Conservation (phyloP, 2,113 vertebrate genomes). For the Hippolais icterina region DNA sequence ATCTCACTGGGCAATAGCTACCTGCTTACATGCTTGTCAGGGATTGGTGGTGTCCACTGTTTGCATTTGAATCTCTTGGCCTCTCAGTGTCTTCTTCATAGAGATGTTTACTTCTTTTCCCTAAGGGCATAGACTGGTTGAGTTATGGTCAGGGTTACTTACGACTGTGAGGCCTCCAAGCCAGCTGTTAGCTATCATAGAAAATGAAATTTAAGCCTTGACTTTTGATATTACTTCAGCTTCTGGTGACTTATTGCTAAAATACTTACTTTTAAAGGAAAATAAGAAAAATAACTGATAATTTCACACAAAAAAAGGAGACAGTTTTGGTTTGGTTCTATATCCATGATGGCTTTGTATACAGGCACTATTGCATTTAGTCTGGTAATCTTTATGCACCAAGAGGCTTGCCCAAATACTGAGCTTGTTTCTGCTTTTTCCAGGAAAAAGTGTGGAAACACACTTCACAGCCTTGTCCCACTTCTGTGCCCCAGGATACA, state of each 20-base stretch:
- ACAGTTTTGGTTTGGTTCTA: background rate
- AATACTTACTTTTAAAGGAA: background rate
- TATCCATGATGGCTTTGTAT: background rate
- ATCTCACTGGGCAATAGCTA: too few relatives aligned
- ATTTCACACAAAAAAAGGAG: background rate
- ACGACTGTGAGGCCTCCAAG: too few relatives aligned
- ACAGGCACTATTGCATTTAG: rapidly evolving
- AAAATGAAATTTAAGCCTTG: background rate
- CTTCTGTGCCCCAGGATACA: background rate
- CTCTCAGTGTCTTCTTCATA: too few relatives aligned
- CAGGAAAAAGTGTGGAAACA: background rate
- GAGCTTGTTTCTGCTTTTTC: background rate
- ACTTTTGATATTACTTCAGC: background rate
- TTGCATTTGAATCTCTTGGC: too few relatives aligned
- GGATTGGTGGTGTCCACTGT: too few relatives aligned
- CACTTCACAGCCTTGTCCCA: background rate
- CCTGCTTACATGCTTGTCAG: too few relatives aligned
- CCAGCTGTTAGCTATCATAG: background rate
- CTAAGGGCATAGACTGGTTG: too few relatives aligned
- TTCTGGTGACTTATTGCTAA: background rate
- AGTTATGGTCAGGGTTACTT: too few relatives aligned
- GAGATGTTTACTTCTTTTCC: too few relatives aligned
- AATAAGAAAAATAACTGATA: background rate
- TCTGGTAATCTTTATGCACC: background rate
- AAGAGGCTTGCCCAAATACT: background rate